Evolutionary conservation across 2,113 vertebrate genomes (phyloP).

Genomic region (Maccullochella peelii): DNA sequence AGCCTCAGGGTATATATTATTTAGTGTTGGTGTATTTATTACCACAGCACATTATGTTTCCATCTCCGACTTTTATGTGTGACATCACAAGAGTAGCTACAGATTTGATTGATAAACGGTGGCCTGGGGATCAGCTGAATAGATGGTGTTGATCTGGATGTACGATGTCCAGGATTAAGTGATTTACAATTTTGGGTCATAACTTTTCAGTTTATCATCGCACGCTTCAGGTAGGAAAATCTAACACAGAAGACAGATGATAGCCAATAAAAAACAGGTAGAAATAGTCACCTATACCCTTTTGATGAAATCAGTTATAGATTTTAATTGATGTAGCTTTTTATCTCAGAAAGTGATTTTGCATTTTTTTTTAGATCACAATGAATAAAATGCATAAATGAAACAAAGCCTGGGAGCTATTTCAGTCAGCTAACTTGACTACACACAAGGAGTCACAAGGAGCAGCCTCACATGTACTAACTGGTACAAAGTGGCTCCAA

Average conservation of each 20-base stretch:
- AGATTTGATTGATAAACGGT: neutral
- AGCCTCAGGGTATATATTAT: slow-evolving; percentile 8
- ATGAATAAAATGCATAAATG: neutral
- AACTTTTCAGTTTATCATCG: neutral
- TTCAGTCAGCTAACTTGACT: neutral
- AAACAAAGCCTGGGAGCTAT: neutral
- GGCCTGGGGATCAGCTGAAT: neutral
- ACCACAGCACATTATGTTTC: slow-evolving; percentile 11
- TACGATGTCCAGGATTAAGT: neutral
- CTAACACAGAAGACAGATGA: neutral
- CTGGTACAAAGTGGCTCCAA: too few relatives aligned
- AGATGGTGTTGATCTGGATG: neutral
- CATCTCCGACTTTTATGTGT: slow-evolving; percentile 2
- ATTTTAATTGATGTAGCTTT: neutral
- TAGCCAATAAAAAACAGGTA: neutral
- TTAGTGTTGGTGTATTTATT: slow-evolving; percentile 12
- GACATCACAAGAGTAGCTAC: neutral
- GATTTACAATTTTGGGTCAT: slow-evolving; percentile 3
- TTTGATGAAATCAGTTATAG: neutral
- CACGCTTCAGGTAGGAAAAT: neutral
- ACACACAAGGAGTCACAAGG: too few relatives aligned
- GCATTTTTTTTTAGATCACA: neutral
- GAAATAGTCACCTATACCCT: neutral
- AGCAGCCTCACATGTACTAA: too few relatives aligned
- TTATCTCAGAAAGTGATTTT: neutral